Conservation (phyloP, 2,113 vertebrate species). For the Propithecus coquereli region DNA sequence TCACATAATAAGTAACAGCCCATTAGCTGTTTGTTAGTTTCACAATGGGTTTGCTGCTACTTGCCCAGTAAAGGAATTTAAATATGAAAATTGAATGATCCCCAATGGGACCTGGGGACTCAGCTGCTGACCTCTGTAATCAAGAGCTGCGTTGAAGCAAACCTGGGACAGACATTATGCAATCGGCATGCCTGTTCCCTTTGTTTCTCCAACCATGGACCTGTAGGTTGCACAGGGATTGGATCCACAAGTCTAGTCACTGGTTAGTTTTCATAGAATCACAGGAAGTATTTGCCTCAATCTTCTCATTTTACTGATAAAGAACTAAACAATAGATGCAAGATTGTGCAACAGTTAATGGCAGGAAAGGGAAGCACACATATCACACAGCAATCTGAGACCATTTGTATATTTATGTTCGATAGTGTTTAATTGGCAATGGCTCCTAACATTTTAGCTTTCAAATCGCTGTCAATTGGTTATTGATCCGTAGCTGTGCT, state of each 20-base stretch:
- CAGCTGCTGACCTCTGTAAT: neutral
- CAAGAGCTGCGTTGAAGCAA: neutral
- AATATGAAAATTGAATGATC: neutral
- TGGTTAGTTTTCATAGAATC: neutral
- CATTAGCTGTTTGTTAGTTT: neutral
- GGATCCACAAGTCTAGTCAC: neutral
- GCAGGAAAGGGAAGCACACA: neutral
- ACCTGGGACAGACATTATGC: neutral
- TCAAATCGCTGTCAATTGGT: neutral
- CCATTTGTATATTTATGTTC: neutral
- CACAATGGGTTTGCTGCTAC: neutral
- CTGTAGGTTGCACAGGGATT: neutral
- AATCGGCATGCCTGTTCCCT: rapidly evolving
- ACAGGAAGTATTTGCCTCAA: neutral
- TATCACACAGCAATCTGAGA: neutral
- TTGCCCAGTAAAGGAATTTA: neutral
- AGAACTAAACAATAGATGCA: neutral
- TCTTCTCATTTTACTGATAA: neutral
- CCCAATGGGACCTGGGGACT: neutral
- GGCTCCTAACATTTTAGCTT: neutral
- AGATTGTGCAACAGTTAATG: neutral
- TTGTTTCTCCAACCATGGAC: neutral
- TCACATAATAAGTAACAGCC: too few relatives aligned
- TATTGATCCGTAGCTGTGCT: neutral
- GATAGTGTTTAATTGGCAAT: neutral